Base-by-base conservation (phyloP, 2,113 vertebrate species). In the Labrus mixtus region DNA sequence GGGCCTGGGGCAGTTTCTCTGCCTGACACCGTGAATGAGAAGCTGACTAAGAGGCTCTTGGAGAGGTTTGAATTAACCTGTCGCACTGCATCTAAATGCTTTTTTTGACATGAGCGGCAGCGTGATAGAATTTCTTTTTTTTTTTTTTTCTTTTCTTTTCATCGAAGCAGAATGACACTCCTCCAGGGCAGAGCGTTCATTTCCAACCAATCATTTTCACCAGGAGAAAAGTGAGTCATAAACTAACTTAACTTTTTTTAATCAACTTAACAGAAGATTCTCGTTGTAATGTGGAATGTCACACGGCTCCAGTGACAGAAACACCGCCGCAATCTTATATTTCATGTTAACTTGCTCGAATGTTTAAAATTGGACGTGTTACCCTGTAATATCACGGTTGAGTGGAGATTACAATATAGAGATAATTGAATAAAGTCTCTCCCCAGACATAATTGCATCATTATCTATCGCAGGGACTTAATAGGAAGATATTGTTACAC, bases 1-100 rank as follows among this genome's bases (percentile, higher is more conserved):
- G 64, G 63, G 81, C 88, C 82, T 5, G 73, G 46, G 82, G 76
- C 75, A 58, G 17, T 58, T 70, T 78, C 79, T 43, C 69, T 54
- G 57, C 41, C 60, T 83, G 65, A 76, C 70, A 50, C 48, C 46
- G n/a, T 57, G 61, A 68, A 73, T 70, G 72, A 85, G 57, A 46
- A 76, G 76, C 50, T 51, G 62, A 82, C 84, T 73, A 76, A 65
- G 60, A 57, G 82, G 33, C 23, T 79, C 51, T 86, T 53, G 59
- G 51, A 62, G 36, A 74, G 7, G 16, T 80, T 62, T 64, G 45
- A 68, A 76, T 82, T 69, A 79, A 91, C 69, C 56, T 10, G 54
- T 3, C 51, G 67, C 25, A 54, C 78, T 70, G 76, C 48, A 33
- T 23, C 58, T 68, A 79, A 79, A 51, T 63, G 61, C n/a, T 50